These are phyloP conservation scores for Monochamus saltuarius DNA, from an alignment of 1,140 invertebrate genomes.

Conservation along the genomic window DNA sequence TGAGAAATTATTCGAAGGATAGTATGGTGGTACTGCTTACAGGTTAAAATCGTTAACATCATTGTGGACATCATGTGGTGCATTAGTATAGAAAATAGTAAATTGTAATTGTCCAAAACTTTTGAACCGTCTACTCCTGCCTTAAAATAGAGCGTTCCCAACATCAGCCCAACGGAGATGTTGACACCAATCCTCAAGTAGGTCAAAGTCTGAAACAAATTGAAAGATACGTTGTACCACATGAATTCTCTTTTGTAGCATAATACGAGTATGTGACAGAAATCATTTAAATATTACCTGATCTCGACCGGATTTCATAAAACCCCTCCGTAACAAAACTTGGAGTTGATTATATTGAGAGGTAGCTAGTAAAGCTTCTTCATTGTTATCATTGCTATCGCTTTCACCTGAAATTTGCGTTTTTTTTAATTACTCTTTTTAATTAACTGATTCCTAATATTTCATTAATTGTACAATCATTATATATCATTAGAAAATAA, in stretches of 20 bases:
- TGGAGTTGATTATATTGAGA: slow-evolving; percentile 67
- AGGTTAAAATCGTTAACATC: slow-evolving; percentile 82
- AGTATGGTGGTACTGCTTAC: slow-evolving; percentile 56
- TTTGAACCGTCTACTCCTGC: slow-evolving; percentile 70
- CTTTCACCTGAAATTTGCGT: background rate
- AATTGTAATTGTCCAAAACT: slow-evolving; percentile 79
- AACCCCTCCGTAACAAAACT: slow-evolving; percentile 69
- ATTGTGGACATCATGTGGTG: slow-evolving; percentile 83
- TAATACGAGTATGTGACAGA: no score
- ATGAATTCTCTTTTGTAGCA: background rate
- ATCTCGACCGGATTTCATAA: slow-evolving; percentile 72
- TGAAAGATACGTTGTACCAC: background rate
- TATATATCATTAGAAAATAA: no score
- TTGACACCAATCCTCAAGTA: slow-evolving; percentile 78
- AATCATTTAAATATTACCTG: no score
- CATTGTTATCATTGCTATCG: slow-evolving; percentile 16
- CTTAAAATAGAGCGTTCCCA: slow-evolving; percentile 70
- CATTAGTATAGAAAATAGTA: slow-evolving; percentile 78
- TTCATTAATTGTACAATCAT: no score
- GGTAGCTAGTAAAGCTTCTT: slow-evolving; percentile 62
- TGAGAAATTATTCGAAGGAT: background rate
- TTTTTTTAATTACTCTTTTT: slow-evolving; percentile 1
- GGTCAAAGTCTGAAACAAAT: slow-evolving; percentile 82
- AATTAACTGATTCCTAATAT: no score
- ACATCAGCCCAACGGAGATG: slow-evolving; percentile 68